Percentiles rank a stretch among this genome's conserved stretches.
These are phyloP conservation scores for Leptinotarsa texana DNA, from an alignment of 1,140 invertebrate species.

Conservation along the genomic window DNA sequence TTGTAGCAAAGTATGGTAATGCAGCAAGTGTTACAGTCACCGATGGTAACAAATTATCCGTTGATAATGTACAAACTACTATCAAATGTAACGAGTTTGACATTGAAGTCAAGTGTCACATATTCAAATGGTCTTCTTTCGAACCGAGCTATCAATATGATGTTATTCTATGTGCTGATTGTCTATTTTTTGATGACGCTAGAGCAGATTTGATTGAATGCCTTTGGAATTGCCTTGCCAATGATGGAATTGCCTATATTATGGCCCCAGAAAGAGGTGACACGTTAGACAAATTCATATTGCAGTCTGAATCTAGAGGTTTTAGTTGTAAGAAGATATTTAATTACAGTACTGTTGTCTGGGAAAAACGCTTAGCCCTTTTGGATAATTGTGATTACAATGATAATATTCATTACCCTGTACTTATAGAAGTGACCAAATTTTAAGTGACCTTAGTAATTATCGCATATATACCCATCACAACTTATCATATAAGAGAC, in stretches of 20 bases:
- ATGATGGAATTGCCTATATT: conserved; percentile 69
- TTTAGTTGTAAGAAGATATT: conserved; percentile 62
- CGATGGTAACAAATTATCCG: conserved; percentile 77
- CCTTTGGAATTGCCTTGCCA: conserved; percentile 69
- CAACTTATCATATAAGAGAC: conserved; percentile 15
- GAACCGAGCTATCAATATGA: conserved; percentile 61
- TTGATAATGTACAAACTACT: conserved; percentile 74
- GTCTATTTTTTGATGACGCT: conserved; percentile 82
- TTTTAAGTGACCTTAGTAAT: conserved; percentile 52
- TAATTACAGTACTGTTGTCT: conserved; percentile 67
- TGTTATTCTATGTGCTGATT: conserved; percentile 77
- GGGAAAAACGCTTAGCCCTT: conserved; percentile 68
- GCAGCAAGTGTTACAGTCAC: conserved; percentile 68
- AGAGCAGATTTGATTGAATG: conserved; percentile 71
- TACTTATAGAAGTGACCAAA: conserved; percentile 65
- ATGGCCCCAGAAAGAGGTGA: conserved; percentile 77
- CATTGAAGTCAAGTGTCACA: conserved; percentile 49
- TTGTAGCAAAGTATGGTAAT: conserved; percentile 70
- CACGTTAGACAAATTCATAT: conserved; percentile 72
- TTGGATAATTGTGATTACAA: conserved; percentile 66
- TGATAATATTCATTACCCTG: conserved; percentile 70
- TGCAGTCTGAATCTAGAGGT: conserved; percentile 63
- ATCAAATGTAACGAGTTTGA: conserved; percentile 66
- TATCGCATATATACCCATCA: conserved; percentile 23
- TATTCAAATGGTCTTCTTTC: conserved; percentile 59